These are phyloP conservation scores for Sylvilagus bachmani DNA, from an alignment of 2,113 vertebrate genomes.

Conservation along the genomic window DNA sequence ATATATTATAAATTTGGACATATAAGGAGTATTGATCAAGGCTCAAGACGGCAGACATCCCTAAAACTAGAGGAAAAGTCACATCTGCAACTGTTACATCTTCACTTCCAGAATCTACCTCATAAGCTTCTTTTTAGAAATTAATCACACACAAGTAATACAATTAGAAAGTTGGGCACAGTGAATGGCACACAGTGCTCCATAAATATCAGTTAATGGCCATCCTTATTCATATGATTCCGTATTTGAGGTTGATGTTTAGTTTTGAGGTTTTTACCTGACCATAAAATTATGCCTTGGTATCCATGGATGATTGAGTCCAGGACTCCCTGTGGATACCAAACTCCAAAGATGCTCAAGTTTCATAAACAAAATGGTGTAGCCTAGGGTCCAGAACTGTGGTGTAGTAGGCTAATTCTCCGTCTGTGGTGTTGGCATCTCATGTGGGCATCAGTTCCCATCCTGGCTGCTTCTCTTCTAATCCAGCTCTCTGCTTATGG, in stretches of 20 bases:
- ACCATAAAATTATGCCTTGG: too few species aligned
- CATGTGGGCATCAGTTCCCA: too few species aligned
- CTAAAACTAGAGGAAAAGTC: background rate
- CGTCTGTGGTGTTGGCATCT: too few species aligned
- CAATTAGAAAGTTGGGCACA: background rate
- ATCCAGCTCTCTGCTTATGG: too few species aligned
- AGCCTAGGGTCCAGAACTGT: too few species aligned
- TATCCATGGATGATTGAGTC: too few species aligned
- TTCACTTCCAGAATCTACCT: background rate
- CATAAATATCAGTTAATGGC: background rate
- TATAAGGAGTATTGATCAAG: background rate
- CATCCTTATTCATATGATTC: background rate
- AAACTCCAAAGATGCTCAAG: too few species aligned
- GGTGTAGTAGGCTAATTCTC: too few species aligned
- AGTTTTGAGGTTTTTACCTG: slow-evolving; percentile 7
- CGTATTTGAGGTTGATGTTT: background rate
- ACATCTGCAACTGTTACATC: background rate
- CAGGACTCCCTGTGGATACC: too few species aligned
- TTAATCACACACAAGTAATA: background rate
- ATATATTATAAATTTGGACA: too few species aligned
- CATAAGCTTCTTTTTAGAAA: background rate
- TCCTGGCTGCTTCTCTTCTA: too few species aligned
- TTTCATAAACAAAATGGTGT: too few species aligned
- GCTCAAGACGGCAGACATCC: background rate
- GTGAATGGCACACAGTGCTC: background rate